Percentiles rank a stretch among this genome's conserved stretches.
Evolutionary conservation across 2,888 invertebrate species (phyloP).

Genomic region (Drosophila peninsularis): DNA sequence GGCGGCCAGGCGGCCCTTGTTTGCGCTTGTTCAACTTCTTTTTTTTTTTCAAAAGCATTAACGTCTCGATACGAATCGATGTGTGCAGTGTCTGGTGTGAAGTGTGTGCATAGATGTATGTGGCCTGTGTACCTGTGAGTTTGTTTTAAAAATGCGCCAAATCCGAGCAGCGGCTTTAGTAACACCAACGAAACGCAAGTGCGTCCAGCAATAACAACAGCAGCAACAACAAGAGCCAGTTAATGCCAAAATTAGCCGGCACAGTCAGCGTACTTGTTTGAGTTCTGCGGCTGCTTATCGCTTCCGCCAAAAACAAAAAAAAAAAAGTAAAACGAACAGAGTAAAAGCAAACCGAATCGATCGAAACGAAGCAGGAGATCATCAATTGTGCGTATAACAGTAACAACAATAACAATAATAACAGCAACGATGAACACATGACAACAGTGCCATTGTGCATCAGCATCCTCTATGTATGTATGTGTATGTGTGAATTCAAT

Average conservation of each 20-base stretch:
- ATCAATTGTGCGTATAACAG: slow-evolving; percentile 33
- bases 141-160: slow-evolving; percentile 62
- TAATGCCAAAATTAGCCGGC: slow-evolving; percentile 56
- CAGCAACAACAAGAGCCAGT: slow-evolving; percentile 18
- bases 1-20: slow-evolving; percentile 57
- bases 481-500: slow-evolving; percentile 19
- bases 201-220: slow-evolving; percentile 30
- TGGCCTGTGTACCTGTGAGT: slow-evolving; percentile 28
- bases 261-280: slow-evolving; percentile 55
- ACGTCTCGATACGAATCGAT: slow-evolving; percentile 28
- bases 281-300: slow-evolving; percentile 41
- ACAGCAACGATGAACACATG: slow-evolving; percentile 59
- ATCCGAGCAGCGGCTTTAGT: slow-evolving; percentile 39
- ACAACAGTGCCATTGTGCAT: slow-evolving; percentile 46
- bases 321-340: slow-evolving; percentile 5
- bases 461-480: slow-evolving; percentile 41
- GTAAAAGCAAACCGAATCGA: slow-evolving; percentile 18
- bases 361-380: slow-evolving; percentile 13
- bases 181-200: slow-evolving; percentile 28
- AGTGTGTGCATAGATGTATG: slow-evolving; percentile 5
- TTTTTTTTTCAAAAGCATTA: slow-evolving; percentile 28
- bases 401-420: neutral
- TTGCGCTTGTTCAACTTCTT: slow-evolving; percentile 49
- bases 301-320: slow-evolving; percentile 16
- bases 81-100: slow-evolving; percentile 16